Conservation (phyloP, 2,888 invertebrate genomes). For the Apodemia duryi region DNA sequence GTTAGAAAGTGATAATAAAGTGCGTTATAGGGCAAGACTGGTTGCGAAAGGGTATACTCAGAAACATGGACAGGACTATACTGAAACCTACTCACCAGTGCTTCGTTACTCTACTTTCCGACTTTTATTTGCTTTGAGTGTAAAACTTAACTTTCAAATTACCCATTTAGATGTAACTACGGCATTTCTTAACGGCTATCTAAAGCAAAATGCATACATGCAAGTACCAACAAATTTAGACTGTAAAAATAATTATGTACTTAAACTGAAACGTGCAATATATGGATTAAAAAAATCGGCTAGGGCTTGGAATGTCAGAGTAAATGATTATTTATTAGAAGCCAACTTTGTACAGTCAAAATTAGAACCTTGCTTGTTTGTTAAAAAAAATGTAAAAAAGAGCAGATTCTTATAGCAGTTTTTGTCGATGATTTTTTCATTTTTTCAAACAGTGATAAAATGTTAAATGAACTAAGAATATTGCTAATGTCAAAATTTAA, state of each 20-base stretch:
- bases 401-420: conserved; percentile 14
- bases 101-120: conserved; percentile 19
- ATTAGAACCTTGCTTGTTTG: conserved; percentile 22
- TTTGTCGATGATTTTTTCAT: conserved; percentile 23
- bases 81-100: conserved; percentile 27
- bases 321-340: conserved; percentile 18
- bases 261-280: conserved; percentile 14
- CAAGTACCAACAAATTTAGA: background rate
- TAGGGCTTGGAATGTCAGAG: conserved; percentile 14
- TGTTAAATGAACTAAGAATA: conserved; percentile 18
- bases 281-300: conserved; percentile 15
- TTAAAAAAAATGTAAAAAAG: conserved; percentile 17
- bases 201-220: conserved; percentile 15
- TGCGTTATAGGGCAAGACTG: no score
- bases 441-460: conserved; percentile 14
- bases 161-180: conserved; percentile 12
- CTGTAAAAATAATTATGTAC: background rate
- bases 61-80: conserved; percentile 15
- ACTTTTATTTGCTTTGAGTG: conserved; percentile 11
- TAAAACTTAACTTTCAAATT: conserved; percentile 1
- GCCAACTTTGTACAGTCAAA: conserved; percentile 14
- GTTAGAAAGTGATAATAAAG: no score
- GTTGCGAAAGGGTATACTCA: no score
- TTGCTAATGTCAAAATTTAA: conserved; percentile 20
- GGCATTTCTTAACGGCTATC: conserved; percentile 16